Percentiles rank a stretch among this genome's conserved stretches.
phyloP scores from a whole-genome alignment of 2,113 vertebrate genomes.

The Neodon shergylaensis region DNA sequence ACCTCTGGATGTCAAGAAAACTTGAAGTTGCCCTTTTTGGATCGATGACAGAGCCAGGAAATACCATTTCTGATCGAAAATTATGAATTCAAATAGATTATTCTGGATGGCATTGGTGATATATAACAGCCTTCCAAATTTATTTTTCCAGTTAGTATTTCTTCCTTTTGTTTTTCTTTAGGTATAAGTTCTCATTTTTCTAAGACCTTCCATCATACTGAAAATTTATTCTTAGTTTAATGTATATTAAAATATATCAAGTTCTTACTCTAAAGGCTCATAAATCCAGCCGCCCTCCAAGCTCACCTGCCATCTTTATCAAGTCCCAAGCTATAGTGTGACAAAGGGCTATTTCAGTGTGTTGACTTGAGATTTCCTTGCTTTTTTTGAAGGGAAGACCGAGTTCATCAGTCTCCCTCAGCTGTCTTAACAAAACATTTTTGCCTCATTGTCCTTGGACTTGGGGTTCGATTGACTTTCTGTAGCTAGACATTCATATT shows the following conservation, averaged over 20 bases:
- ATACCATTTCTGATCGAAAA: conserved; percentile 51
- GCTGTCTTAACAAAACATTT: not conserved
- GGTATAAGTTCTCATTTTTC: conserved; percentile 55
- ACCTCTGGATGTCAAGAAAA: not conserved
- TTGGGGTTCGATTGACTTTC: not conserved
- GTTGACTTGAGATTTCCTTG: not conserved
- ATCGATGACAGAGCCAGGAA: not conserved
- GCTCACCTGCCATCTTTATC: not conserved
- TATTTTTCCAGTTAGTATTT: conserved; percentile 36
- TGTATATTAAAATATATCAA: conserved; percentile 32
- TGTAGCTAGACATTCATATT: conserved; percentile 20
- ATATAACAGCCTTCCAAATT: not conserved
- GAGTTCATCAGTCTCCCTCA: not conserved
- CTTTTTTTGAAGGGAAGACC: not conserved
- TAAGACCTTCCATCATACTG: conserved; percentile 11
- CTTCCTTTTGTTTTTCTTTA: conserved; percentile 6
- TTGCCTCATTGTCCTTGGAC: not conserved
- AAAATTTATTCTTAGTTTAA: conserved; percentile 58
- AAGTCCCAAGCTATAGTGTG: not conserved
- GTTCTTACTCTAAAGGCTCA: conserved; percentile 26
- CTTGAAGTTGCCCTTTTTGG: conserved; percentile 34
- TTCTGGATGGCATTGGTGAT: not conserved
- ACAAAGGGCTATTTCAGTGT: not conserved
- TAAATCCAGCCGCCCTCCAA: conserved; percentile 14
- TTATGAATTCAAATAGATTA: conserved; percentile 37